These are phyloP conservation scores for Sesamia inferens DNA, from an alignment of 2,888 invertebrate species.

Conservation along the genomic window DNA sequence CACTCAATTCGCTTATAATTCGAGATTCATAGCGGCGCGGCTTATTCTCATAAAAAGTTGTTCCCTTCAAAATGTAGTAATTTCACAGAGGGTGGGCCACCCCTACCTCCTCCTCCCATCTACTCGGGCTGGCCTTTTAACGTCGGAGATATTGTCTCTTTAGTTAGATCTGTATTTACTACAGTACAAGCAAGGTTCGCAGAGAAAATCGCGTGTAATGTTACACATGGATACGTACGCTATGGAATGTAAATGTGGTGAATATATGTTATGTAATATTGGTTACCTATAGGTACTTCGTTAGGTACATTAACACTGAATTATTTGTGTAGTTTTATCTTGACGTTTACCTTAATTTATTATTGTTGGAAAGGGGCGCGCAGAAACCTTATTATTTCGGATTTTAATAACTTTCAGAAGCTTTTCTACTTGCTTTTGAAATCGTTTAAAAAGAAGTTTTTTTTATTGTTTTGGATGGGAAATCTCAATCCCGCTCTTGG, in stretches of 20 bases:
- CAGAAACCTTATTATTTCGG: constrained; percentile 1
- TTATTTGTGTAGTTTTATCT: constrained; percentile 26
- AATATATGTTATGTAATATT: constrained; percentile 46
- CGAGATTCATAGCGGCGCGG: constrained; percentile 89
- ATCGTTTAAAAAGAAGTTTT: too few species aligned
- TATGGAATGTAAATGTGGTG: constrained; percentile 40
- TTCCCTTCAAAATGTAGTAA: constrained; percentile 90
- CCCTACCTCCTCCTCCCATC: constrained; percentile 74
- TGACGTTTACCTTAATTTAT: constrained; percentile 46
- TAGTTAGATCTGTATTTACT: constrained; percentile 88
- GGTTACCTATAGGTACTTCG: constrained; percentile 17
- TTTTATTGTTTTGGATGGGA: too few species aligned
- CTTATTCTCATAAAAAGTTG: constrained; percentile 90
- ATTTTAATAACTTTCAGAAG: constrained; percentile 10
- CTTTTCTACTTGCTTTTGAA: background rate
- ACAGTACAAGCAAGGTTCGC: constrained; percentile 77
- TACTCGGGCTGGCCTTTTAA: constrained; percentile 88
- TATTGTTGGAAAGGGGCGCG: constrained; percentile 24
- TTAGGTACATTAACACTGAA: constrained; percentile 27
- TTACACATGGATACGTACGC: constrained; percentile 40
- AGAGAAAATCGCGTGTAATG: constrained; percentile 68
- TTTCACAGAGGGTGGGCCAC: constrained; percentile 83
- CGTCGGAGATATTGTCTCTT: constrained; percentile 89
- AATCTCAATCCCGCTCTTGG: too few species aligned
- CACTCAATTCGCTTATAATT: constrained; percentile 86